phyloP scores from a whole-genome alignment of 2,888 invertebrate species.

The Labia minor region DNA sequence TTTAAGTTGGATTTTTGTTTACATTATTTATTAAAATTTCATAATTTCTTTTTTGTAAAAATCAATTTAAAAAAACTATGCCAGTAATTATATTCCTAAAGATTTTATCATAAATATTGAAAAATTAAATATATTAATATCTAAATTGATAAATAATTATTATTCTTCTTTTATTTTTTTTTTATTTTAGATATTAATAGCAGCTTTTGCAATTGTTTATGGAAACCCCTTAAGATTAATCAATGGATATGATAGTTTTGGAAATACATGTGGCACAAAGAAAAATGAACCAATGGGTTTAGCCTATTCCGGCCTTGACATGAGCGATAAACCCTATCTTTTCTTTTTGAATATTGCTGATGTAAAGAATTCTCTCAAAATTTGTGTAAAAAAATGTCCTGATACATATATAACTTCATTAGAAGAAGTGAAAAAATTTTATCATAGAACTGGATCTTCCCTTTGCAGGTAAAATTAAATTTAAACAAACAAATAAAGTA shows the following conservation, averaged over 20 bases:
- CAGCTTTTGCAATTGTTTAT: conserved; percentile 77
- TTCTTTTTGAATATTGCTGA: conserved; percentile 75
- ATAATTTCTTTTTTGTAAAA: no score
- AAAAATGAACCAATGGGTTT: conserved; percentile 63
- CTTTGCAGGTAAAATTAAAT: conserved; percentile 51
- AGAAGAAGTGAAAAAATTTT: conserved; percentile 60
- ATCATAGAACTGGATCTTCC: conserved; percentile 57
- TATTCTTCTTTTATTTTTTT: no score
- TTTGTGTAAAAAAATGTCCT: conserved; percentile 86
- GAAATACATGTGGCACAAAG: conserved; percentile 83
- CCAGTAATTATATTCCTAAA: no score
- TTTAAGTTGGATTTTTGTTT: no score
- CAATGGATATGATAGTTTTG: conserved; percentile 88
- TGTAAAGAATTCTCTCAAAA: conserved; percentile 63
- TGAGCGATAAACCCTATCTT: conserved; percentile 63
- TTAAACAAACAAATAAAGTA: background rate
- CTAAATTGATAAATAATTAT: conserved; percentile 1
- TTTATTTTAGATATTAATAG: conserved; percentile 59
- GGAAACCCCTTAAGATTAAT: conserved; percentile 76
- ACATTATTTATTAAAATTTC: no score
- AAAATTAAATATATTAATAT: no score
- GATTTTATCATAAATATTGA: no score
- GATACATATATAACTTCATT: conserved; percentile 49
- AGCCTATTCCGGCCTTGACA: conserved; percentile 69
- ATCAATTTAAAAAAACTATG: no score